These are phyloP conservation scores for Corythornis madagascariensis DNA, from an alignment of 2,113 vertebrate genomes.

Conservation along the genomic window DNA sequence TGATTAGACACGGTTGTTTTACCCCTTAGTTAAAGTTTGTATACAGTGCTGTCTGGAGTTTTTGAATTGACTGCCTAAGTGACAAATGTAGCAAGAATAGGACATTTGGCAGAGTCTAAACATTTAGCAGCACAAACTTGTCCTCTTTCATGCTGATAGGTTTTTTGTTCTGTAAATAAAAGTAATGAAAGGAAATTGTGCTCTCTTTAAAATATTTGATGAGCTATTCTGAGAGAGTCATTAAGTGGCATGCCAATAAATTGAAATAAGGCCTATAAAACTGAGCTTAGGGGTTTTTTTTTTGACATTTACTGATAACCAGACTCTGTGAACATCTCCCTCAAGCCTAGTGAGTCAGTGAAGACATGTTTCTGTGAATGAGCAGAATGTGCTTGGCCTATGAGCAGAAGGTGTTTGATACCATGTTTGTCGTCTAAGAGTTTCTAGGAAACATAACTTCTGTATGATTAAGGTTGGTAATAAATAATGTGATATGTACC, in stretches of 20 bases:
- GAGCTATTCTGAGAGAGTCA: background rate
- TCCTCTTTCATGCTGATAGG: background rate
- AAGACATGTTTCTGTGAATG: background rate
- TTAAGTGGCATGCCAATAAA: background rate
- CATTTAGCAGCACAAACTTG: background rate
- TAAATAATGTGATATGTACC: background rate
- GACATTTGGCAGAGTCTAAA: background rate
- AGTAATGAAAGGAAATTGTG: background rate
- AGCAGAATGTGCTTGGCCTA: background rate
- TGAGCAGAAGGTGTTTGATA: background rate
- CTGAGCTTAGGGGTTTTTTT: background rate
- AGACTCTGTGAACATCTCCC: background rate
- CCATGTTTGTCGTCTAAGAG: background rate
- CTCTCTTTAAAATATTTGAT: background rate
- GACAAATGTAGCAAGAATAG: background rate
- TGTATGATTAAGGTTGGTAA: background rate
- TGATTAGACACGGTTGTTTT: background rate
- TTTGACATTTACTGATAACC: background rate
- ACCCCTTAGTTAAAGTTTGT: background rate
- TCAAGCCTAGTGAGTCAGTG: background rate
- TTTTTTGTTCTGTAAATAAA: background rate
- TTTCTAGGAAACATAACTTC: background rate
- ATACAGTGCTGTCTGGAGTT: background rate
- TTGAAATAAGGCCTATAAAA: background rate
- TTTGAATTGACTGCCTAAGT: background rate